Base-by-base conservation (phyloP, 2,888 invertebrate species). In the Halocaridina rubra region DNA sequence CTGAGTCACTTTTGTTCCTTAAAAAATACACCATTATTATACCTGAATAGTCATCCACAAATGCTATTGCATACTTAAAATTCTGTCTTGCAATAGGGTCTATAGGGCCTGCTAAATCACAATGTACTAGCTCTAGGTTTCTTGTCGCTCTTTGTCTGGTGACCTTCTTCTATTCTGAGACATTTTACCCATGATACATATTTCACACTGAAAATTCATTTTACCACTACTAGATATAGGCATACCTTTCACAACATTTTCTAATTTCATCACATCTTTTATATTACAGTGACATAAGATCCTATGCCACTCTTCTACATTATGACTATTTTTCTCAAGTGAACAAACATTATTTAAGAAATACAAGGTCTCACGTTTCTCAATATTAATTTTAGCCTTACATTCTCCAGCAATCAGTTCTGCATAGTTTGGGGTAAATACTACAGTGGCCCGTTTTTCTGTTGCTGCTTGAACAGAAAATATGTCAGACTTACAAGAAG, bases 261-360 rank as follows among this genome's bases (percentile, higher is more conserved):
- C 67, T n/a, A 69, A n/a, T 27, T 69, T 79, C 4, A 79, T 24
- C 1, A 79, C 67, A 33, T 39, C 79, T 19, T 78, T 61, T 3
- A 16, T 39, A 29, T 79, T 79, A 27, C 79, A 79, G 29, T 79
- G 69, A 46, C 79, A 33, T 24, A 79, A 46, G 33, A 79, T 69
- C 29, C 0, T 79, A 79, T 69, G 79, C 46, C 30, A 27, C 46
- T 67, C 27, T 29, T 67, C 46, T 46, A 32, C 24, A 32, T 22
- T 5, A 39, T 67, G 67, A 16, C 1, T 22, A 7, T 53, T 3
- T n/a, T 53, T n/a, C n/a, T n/a, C 19, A 53, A 53, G 3, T 16
- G 7, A 10, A 16, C 29, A 1, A 64, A 27, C 46, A 29, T 27
- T 67, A 16, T 10, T 57, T 19, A 33, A 80, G 72, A 80, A 22